Evolutionary conservation across 2,888 invertebrate species (phyloP), one percentile per base, ranked within the genome.

Genomic region (Caenorhabditis sinica): DNA sequence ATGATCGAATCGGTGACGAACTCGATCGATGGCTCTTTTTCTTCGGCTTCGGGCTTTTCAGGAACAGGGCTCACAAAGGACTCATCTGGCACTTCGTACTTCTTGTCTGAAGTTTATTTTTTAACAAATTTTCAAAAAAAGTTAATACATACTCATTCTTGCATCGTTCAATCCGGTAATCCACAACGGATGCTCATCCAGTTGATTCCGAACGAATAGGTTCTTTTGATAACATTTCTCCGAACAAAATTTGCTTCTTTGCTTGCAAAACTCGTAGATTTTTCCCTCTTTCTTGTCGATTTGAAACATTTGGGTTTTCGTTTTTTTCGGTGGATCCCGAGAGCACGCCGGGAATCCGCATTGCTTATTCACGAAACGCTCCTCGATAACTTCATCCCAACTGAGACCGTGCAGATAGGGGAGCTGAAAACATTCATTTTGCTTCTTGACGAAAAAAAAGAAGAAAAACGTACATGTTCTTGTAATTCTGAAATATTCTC

Each of bases 231-330:
- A 86, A 49, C 88, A 89, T 15, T 63, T 56, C 15, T 83, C 86
- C 0, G 81, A 79, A 72, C 89, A 89, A 58, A 86, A 89, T 40
- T 87, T 87, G 72, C 65, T 75, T 13, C 86, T 72, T 43, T 86
- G 82, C 36, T 77, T 86, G 53, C 86, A 83, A n/a, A 76, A 73
- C 30, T 87, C 87, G 53, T 75, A 88, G 58, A 88, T 88, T 76
- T 90, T 90, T 63, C 86, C 87, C 51, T 77, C 82, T 45, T 86
- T 86, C 30, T 86, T 72, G 73, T 90, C 89, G 53, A 90, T 87
- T 33, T 88, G 86, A 73, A 82, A 90, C 72, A 77, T 82, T 58
- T 87, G 89, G n/a, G 30, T 43, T 6, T 66, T 56, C 15, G 51
- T 40, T 13, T 36, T 82, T 9, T 77, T 83, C 17, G 72, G 69